A percentile compares a stretch with the other conserved stretches of the same genome.
Conservation (phyloP, 2,797 vertebrate species). For the Galaxias olidus region DNA sequence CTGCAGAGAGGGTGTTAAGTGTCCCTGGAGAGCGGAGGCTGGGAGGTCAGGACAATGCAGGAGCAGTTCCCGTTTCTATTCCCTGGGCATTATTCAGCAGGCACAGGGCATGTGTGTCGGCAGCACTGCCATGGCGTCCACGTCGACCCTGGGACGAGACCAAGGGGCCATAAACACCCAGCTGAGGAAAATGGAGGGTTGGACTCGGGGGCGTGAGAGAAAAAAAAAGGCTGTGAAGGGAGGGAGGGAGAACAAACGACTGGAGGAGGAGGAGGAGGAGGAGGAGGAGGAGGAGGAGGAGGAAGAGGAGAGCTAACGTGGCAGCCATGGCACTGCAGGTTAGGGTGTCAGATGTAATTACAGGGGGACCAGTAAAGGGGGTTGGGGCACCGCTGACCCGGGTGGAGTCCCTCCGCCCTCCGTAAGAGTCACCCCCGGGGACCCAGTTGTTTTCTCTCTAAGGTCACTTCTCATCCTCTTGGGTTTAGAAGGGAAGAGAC, state of each 20-base stretch:
- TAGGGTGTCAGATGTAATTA: slow-evolving; percentile 43
- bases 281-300: neutral
- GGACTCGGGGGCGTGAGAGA: neutral
- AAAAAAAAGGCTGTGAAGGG: neutral
- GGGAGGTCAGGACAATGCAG: slow-evolving; percentile 55
- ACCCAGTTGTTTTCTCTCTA: too few species aligned
- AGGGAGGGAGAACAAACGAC: neutral
- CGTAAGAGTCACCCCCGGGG: too few species aligned
- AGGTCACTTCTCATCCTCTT: too few species aligned
- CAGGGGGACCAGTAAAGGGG: slow-evolving; percentile 22
- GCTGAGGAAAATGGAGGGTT: slow-evolving; percentile 1
- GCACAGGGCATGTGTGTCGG: slow-evolving; percentile 20
- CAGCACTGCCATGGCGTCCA: slow-evolving; percentile 37
- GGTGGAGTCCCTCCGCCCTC: too few species aligned
- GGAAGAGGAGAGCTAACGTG: slow-evolving; percentile 23
- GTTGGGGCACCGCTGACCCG: slow-evolving; percentile 2
- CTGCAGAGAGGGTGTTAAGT: slow-evolving; percentile 47
- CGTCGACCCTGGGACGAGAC: slow-evolving; percentile 9
- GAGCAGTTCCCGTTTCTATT: slow-evolving; percentile 41
- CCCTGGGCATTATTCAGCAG: slow-evolving; percentile 66
- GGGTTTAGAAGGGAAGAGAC: too few species aligned
- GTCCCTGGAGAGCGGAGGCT: slow-evolving; percentile 39
- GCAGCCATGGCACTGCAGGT: slow-evolving; percentile 19
- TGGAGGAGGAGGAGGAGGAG: neutral
- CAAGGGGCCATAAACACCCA: neutral